phyloP scores from a whole-genome alignment of 37 sponge, comb jelly and placozoan species.

The Crambe crambe region DNA sequence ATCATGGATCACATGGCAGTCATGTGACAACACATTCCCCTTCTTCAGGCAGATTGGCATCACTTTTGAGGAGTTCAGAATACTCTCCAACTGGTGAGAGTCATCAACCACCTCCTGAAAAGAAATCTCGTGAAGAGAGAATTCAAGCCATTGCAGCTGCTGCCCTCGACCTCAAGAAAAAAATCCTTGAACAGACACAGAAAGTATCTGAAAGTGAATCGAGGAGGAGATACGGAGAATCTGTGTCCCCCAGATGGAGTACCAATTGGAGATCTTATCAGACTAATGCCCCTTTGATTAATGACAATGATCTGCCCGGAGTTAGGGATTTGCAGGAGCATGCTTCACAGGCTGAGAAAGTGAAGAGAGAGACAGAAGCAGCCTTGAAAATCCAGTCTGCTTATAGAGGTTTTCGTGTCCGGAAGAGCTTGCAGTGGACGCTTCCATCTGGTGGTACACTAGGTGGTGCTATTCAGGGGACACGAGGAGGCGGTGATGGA shows the following conservation, averaged over 20 bases:
- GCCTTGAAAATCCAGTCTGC: constrained; percentile 67
- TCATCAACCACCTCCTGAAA: neutral
- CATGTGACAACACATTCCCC: neutral
- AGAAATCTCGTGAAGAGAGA: constrained; percentile 27
- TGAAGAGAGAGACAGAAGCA: constrained; percentile 23
- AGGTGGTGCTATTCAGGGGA: neutral
- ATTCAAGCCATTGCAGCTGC: constrained; percentile 39
- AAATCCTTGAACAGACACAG: constrained; percentile 36
- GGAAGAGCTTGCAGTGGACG: constrained; percentile 31
- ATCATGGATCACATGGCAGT: neutral
- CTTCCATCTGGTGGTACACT: constrained; percentile 21
- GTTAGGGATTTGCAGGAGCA: constrained; percentile 41
- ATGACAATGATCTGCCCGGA: constrained; percentile 32
- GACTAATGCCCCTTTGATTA: neutral
- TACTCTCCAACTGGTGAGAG: constrained; percentile 1
- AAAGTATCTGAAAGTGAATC: neutral
- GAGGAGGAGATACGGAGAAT: too few species aligned
- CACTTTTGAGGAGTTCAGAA: neutral
- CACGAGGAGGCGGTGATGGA: neutral
- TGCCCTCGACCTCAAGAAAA: constrained; percentile 56
- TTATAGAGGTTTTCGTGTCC: constrained; percentile 59
- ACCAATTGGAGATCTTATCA: neutral
- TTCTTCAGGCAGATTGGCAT: neutral
- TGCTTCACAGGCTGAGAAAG: constrained; percentile 11
- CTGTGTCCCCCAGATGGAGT: neutral